Conservation (phyloP, 2,888 invertebrate genomes). For the Drosophila peninsularis region DNA sequence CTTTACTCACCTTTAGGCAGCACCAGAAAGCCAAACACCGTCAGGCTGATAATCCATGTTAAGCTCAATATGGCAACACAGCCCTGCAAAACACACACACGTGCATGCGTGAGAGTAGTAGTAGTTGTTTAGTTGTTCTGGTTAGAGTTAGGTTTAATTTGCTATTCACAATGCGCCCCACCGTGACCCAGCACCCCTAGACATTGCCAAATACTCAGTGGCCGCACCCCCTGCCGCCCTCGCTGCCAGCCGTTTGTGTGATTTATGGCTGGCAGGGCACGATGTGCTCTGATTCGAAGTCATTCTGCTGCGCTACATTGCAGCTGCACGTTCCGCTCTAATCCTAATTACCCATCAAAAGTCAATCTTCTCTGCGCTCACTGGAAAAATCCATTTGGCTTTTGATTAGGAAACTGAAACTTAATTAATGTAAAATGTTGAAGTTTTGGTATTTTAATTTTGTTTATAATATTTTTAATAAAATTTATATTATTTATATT, state of each 20-base stretch:
- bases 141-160: conserved; percentile 33
- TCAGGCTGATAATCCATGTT: conserved; percentile 93
- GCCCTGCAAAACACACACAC: conserved; percentile 86
- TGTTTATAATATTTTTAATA: too few relatives aligned
- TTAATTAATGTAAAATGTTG: neutral
- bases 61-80: conserved; percentile 93
- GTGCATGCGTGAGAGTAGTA: conserved; percentile 5
- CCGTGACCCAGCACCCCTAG: neutral
- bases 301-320: conserved; percentile 41
- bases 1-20: conserved; percentile 90
- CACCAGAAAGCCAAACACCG: conserved; percentile 92
- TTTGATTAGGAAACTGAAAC: neutral
- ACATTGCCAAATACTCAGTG: conserved; percentile 23
- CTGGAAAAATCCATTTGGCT: neutral
- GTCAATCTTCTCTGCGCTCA: conserved; percentile 21
- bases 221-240: neutral
- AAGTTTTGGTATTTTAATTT: too few relatives aligned
- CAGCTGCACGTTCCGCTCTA: conserved; percentile 34
- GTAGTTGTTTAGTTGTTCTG: conserved; percentile 12
- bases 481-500: too few relatives aligned
- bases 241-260: conserved; percentile 27
- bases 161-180: conserved; percentile 5
- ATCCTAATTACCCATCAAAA: conserved; percentile 53
- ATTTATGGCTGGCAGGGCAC: conserved; percentile 64
- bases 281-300: conserved; percentile 63